Conservation (phyloP, 2,888 invertebrate species). For the Mantis religiosa region DNA sequence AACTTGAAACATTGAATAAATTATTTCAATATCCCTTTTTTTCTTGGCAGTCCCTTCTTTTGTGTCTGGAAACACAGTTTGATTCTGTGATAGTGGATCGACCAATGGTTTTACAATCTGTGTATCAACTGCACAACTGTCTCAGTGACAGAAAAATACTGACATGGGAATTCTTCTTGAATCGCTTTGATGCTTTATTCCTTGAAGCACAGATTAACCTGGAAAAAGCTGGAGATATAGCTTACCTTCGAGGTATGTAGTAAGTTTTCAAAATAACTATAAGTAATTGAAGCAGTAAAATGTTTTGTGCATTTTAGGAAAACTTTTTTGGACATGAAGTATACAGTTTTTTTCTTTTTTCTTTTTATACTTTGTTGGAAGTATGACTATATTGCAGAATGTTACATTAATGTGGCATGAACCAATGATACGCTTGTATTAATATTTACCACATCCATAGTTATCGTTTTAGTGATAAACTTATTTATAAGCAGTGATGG, state of each 20-base stretch:
- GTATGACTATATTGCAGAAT: too few species aligned
- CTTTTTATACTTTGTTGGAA: too few species aligned
- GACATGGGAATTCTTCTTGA: conserved; percentile 96
- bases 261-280: neutral
- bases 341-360: too few species aligned
- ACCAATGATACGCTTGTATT: too few species aligned
- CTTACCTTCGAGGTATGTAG: conserved; percentile 69
- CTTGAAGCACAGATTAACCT: conserved; percentile 92
- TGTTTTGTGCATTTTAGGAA: neutral
- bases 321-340: too few species aligned
- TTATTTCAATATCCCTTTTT: neutral
- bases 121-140: conserved; percentile 91
- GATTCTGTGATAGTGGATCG: conserved; percentile 95
- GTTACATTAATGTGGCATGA: too few species aligned
- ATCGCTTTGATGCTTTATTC: conserved; percentile 91
- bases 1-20: too few species aligned
- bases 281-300: neutral
- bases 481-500: too few species aligned
- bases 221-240: conserved; percentile 79
- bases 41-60: conserved; percentile 67
- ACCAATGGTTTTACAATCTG: conserved; percentile 91
- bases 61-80: conserved; percentile 96
- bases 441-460: too few species aligned
- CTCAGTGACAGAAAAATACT: conserved; percentile 85
- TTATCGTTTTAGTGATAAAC: too few species aligned